These are phyloP conservation scores for Rattus rattus DNA, from an alignment of 2,113 vertebrate genomes.

Conservation along the genomic window DNA sequence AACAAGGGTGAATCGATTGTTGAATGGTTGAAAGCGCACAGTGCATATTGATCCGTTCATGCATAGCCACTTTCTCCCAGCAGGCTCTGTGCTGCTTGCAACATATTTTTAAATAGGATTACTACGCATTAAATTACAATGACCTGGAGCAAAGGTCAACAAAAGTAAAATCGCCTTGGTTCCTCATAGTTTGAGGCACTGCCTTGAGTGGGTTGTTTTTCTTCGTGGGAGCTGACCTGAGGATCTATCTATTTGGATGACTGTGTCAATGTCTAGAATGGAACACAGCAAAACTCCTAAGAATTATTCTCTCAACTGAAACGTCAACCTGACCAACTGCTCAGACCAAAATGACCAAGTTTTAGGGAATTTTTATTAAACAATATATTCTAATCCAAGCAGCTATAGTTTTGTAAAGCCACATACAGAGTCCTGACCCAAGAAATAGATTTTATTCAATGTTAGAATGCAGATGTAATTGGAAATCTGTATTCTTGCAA, in stretches of 20 bases:
- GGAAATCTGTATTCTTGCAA: not conserved
- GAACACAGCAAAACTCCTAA: constrained; percentile 66
- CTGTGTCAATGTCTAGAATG: constrained; percentile 72
- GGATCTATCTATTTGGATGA: constrained; percentile 70
- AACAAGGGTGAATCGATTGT: constrained; percentile 88
- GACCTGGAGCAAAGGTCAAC: constrained; percentile 85
- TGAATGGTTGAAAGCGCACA: constrained; percentile 86
- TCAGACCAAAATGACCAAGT: constrained; percentile 56
- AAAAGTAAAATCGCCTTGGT: constrained; percentile 83
- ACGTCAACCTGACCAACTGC: constrained; percentile 55
- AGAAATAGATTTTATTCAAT: constrained; percentile 6
- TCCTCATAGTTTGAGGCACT: constrained; percentile 83
- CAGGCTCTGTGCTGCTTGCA: constrained; percentile 81
- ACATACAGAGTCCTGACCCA: not conserved
- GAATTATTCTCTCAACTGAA: constrained; percentile 60
- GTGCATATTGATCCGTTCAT: constrained; percentile 86
- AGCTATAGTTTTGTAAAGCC: not conserved
- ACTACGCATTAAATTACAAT: constrained; percentile 87
- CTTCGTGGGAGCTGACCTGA: constrained; percentile 72
- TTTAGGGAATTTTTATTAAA: constrained; percentile 62
- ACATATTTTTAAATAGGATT: constrained; percentile 86
- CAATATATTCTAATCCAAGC: not conserved
- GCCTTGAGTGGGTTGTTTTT: constrained; percentile 68
- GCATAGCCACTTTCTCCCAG: constrained; percentile 84
- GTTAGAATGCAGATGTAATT: not conserved